Evolutionary conservation across 2,888 invertebrate species (phyloP).

Genomic region (Sesamia inferens): DNA sequence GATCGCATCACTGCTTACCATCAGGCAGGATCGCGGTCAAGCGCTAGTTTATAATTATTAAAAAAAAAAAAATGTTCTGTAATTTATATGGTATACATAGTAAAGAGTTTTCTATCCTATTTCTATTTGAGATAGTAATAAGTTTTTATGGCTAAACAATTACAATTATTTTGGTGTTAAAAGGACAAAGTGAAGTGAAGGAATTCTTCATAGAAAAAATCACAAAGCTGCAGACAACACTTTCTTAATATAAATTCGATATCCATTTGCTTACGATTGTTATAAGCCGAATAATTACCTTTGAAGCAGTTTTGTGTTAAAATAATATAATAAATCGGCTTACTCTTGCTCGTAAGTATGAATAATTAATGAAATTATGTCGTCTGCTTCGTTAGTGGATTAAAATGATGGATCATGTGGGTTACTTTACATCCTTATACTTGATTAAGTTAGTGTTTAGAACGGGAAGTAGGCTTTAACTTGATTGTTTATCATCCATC

Average conservation of each 20-base stretch:
- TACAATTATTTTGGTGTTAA: neutral
- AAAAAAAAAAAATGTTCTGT: too few species aligned
- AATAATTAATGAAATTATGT: constrained; percentile 65
- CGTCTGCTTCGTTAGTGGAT: constrained; percentile 59
- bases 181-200: neutral
- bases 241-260: constrained; percentile 19
- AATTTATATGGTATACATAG: too few species aligned
- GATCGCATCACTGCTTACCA: too few species aligned
- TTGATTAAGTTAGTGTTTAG: constrained; percentile 46
- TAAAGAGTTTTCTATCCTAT: too few species aligned
- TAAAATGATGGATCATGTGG: constrained; percentile 62
- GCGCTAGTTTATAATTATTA: too few species aligned
- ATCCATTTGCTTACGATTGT: constrained; percentile 22
- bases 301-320: constrained; percentile 49
- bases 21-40: too few species aligned
- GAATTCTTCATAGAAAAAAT: neutral
- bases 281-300: constrained; percentile 32
- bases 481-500: constrained; percentile 40
- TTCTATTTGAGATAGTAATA: neutral
- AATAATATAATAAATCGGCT: constrained; percentile 59
- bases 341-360: constrained; percentile 57
- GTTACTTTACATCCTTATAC: constrained; percentile 52
- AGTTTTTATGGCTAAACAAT: neutral
- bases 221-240: neutral
- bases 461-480: constrained; percentile 26